phyloP scores from a whole-genome alignment of 2,797 vertebrate genomes.

The Labroides dimidiatus region DNA sequence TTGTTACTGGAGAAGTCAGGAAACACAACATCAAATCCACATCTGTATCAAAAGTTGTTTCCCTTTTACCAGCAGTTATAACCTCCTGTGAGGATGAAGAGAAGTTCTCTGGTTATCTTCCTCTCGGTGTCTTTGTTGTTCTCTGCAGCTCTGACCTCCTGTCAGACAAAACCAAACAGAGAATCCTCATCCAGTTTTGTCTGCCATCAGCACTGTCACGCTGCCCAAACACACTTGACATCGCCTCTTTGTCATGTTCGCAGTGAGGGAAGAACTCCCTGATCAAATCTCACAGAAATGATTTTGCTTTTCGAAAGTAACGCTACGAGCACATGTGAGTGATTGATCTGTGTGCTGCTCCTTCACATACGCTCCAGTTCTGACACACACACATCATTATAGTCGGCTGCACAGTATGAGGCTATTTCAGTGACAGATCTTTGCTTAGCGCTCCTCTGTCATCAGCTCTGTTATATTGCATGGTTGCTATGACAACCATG shows the following conservation, averaged over 20 bases:
- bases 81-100: not conserved
- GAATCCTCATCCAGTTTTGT: conserved; percentile 30
- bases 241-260: conserved; percentile 51
- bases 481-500: conserved; percentile 89
- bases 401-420: conserved; percentile 51
- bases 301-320: conserved; percentile 54
- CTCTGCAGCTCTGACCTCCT: conserved; percentile 18
- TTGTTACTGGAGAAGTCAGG: not conserved
- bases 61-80: not conserved
- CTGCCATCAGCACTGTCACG: conserved; percentile 29
- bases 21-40: not conserved
- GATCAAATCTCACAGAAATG: conserved; percentile 61
- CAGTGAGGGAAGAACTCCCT: conserved; percentile 46
- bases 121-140: not conserved
- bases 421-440: conserved; percentile 82
- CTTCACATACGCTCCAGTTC: not conserved
- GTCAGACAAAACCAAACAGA: not conserved
- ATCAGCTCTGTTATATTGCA: conserved; percentile 89
- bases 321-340: conserved; percentile 16
- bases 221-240: conserved; percentile 55
- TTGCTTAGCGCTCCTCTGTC: conserved; percentile 83
- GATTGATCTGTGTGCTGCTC: conserved; percentile 2
- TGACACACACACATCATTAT: conserved; percentile 55
- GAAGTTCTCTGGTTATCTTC: not conserved
- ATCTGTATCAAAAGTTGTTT: not conserved